phyloP scores from a whole-genome alignment of 2,888 invertebrate species.

The Chaetogeoica ovagalla region DNA sequence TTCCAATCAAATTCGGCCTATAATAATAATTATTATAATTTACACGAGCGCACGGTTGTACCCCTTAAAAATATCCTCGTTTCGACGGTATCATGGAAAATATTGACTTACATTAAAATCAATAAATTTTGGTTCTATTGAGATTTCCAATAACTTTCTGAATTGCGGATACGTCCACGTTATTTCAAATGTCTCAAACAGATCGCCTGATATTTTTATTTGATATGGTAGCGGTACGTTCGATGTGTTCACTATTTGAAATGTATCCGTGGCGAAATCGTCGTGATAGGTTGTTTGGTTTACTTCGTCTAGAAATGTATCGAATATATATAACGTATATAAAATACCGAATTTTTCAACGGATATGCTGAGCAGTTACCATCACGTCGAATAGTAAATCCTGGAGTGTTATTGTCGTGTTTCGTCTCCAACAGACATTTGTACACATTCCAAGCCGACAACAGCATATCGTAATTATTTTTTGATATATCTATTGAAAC shows the following conservation, averaged over 20 bases:
- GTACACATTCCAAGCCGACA: background rate
- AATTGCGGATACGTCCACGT: conserved; percentile 4
- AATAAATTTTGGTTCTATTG: conserved; percentile 5
- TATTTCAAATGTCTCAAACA: background rate
- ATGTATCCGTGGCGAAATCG: background rate
- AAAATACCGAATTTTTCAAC: too few relatives aligned
- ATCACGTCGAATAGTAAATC: too few relatives aligned
- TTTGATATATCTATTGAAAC: background rate
- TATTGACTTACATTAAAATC: background rate
- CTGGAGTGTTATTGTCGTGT: background rate
- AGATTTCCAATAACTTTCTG: background rate
- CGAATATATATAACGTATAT: too few relatives aligned
- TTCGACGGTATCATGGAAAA: background rate
- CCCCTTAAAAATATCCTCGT: too few relatives aligned
- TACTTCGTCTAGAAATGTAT: background rate
- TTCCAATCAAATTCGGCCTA: too few relatives aligned
- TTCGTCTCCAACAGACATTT: background rate
- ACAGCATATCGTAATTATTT: background rate
- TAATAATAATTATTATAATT: too few relatives aligned
- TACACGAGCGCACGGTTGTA: too few relatives aligned
- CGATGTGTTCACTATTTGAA: background rate
- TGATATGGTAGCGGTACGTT: background rate
- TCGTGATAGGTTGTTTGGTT: background rate
- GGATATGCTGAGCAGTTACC: too few relatives aligned
- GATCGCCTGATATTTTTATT: background rate